Percentiles rank a stretch among this genome's conserved stretches.
Evolutionary conservation across 2,797 vertebrate species (phyloP).

Genomic region (Mastacembelus armatus): DNA sequence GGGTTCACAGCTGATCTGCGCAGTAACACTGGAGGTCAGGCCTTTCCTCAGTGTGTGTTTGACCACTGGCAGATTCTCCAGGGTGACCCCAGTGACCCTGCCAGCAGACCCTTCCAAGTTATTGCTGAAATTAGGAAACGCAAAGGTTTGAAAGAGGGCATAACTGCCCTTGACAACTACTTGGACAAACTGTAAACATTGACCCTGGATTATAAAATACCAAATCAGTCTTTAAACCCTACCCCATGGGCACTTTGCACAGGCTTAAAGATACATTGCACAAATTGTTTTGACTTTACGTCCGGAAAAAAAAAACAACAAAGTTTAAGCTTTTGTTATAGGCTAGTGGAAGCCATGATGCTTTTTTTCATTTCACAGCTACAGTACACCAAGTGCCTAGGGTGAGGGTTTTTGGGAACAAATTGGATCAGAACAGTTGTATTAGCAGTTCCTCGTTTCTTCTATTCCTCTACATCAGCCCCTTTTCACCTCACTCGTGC

Average conservation of each 20-base stretch:
- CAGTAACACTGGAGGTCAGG: slow-evolving; percentile 94
- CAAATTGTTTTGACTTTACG: slow-evolving; percentile 65
- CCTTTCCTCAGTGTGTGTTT: slow-evolving; percentile 95
- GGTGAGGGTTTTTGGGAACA: slow-evolving; percentile 67
- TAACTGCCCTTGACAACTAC: slow-evolving; percentile 93
- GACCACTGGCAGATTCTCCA: slow-evolving; percentile 97
- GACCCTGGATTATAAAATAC: slow-evolving; percentile 54
- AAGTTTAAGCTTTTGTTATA: slow-evolving; percentile 54
- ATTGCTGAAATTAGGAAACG: slow-evolving; percentile 91
- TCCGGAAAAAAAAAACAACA: slow-evolving; percentile 55
- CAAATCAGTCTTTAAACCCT: slow-evolving; percentile 73
- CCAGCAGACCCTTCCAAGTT: slow-evolving; percentile 82
- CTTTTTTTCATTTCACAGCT: slow-evolving; percentile 73
- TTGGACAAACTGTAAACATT: slow-evolving; percentile 91
- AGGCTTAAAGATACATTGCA: slow-evolving; percentile 68
- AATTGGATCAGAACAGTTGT: slow-evolving; percentile 69
- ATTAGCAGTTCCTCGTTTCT: slow-evolving; percentile 58
- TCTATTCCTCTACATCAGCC: slow-evolving; percentile 49
- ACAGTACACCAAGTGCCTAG: slow-evolving; percentile 80
- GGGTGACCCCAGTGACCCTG: slow-evolving; percentile 87
- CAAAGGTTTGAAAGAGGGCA: slow-evolving; percentile 95
- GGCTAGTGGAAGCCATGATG: slow-evolving; percentile 52
- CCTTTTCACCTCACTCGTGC: slow-evolving; percentile 20
- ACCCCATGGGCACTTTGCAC: slow-evolving; percentile 76
- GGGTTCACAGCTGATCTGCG: slow-evolving; percentile 95